Evolutionary conservation across 1,140 invertebrate genomes (phyloP).

Genomic region (Dysdera silvatica): DNA sequence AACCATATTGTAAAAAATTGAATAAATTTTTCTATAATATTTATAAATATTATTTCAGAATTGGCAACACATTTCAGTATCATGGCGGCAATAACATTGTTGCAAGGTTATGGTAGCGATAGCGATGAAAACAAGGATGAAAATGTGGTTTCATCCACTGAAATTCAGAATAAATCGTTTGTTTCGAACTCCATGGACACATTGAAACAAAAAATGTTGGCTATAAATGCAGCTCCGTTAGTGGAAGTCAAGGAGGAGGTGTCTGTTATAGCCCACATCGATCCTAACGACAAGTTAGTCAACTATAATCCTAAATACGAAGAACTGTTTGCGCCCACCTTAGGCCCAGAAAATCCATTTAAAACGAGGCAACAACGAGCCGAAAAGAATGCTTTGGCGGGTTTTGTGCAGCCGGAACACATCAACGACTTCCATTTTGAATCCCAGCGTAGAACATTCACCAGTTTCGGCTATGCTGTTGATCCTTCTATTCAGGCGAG

Average conservation of each 20-base stretch:
- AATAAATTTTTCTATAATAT: no score
- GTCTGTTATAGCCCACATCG: constrained; percentile 50
- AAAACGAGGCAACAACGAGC: constrained; percentile 80
- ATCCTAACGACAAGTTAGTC: constrained; percentile 69
- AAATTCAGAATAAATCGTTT: neutral
- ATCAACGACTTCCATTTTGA: constrained; percentile 98
- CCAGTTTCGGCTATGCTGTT: constrained; percentile 46
- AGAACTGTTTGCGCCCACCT: constrained; percentile 82
- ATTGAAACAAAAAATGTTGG: constrained; percentile 17
- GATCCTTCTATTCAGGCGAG: constrained; percentile 46
- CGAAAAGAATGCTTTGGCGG: constrained; percentile 82
- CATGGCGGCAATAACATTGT: constrained; percentile 17
- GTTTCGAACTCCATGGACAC: constrained; percentile 10
- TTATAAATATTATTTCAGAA: no score
- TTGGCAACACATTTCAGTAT: no score
- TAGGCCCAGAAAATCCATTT: constrained; percentile 86
- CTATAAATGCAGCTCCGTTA: constrained; percentile 20
- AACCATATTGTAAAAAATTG: no score
- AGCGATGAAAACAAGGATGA: constrained; percentile 10
- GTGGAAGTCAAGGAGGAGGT: constrained; percentile 25
- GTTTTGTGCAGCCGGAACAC: constrained; percentile 89
- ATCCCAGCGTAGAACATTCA: constrained; percentile 89
- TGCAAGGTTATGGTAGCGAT: constrained; percentile 21
- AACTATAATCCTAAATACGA: constrained; percentile 90
- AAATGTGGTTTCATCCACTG: neutral